Percentiles rank a stretch among this genome's conserved stretches.
phyloP scores from a whole-genome alignment of 1,140 invertebrate genomes.

The Amyelois transitella region DNA sequence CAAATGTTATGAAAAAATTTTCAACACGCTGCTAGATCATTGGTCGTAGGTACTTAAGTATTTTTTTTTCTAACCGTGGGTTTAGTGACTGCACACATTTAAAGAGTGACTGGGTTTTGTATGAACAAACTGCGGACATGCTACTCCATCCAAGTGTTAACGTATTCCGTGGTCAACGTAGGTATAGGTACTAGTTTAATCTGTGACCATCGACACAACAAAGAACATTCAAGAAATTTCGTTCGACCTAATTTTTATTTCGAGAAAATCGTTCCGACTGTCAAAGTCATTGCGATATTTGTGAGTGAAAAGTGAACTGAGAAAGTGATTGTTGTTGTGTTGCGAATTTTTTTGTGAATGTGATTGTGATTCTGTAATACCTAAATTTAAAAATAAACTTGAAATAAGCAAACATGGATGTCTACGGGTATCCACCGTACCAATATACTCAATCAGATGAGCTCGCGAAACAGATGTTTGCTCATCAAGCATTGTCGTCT shows the following conservation, averaged over 20 bases:
- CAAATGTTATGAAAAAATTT: too few relatives aligned
- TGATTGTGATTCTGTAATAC: constrained; percentile 8
- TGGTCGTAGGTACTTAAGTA: too few relatives aligned
- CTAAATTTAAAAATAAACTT: not conserved
- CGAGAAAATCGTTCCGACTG: not conserved
- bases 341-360: constrained; percentile 7
- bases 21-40: too few relatives aligned
- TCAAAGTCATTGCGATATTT: constrained; percentile 7
- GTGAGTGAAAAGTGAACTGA: too few relatives aligned
- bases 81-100: too few relatives aligned
- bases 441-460: constrained; percentile 56
- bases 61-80: too few relatives aligned
- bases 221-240: constrained; percentile 28
- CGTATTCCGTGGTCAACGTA: too few relatives aligned
- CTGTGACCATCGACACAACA: not conserved
- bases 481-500: constrained; percentile 41
- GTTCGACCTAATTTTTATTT: not conserved
- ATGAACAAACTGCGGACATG: too few relatives aligned
- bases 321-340: constrained; percentile 7
- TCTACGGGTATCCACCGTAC: constrained; percentile 48
- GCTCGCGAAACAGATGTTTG: constrained; percentile 54
- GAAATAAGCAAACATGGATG: constrained; percentile 39
- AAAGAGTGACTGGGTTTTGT: too few relatives aligned
- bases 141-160: too few relatives aligned
- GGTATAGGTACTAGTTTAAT: not conserved